phyloP scores from a whole-genome alignment of 2,113 vertebrate genomes.

The Gallinago undulata region DNA sequence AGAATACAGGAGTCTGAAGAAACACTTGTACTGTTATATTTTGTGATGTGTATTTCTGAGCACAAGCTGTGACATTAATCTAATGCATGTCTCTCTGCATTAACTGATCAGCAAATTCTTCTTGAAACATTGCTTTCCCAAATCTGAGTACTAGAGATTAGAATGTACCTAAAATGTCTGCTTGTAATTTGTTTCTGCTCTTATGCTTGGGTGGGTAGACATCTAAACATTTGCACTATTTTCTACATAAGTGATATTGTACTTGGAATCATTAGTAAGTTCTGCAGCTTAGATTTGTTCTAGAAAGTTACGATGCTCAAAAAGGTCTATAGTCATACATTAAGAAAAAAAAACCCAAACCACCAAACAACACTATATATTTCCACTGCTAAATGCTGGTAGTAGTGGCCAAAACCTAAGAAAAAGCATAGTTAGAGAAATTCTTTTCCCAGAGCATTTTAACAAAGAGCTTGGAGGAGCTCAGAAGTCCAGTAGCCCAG shows the following conservation, averaged over 20 bases:
- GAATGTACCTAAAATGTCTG: neutral
- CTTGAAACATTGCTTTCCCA: conserved; percentile 1
- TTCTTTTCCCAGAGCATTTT: neutral
- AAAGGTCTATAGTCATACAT: neutral
- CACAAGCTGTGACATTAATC: conserved; percentile 57
- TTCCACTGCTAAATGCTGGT: neutral
- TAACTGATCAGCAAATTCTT: conserved; percentile 34
- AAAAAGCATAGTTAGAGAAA: neutral
- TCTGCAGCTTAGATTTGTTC: neutral
- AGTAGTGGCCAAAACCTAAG: neutral
- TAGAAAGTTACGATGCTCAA: neutral
- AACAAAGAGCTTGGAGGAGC: neutral
- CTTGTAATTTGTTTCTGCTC: neutral
- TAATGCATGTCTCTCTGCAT: conserved; percentile 38
- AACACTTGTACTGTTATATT: conserved; percentile 28
- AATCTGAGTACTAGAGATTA: neutral
- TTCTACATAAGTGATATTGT: neutral
- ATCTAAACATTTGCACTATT: neutral
- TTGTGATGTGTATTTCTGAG: conserved; percentile 44
- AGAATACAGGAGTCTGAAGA: neutral
- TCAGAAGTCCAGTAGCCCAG: neutral
- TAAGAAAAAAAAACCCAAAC: neutral
- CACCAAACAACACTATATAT: neutral
- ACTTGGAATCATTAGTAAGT: neutral
- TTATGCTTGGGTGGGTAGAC: neutral